Conservation (phyloP, 2,797 vertebrate genomes). For the Dromococcyx pavoninus region DNA sequence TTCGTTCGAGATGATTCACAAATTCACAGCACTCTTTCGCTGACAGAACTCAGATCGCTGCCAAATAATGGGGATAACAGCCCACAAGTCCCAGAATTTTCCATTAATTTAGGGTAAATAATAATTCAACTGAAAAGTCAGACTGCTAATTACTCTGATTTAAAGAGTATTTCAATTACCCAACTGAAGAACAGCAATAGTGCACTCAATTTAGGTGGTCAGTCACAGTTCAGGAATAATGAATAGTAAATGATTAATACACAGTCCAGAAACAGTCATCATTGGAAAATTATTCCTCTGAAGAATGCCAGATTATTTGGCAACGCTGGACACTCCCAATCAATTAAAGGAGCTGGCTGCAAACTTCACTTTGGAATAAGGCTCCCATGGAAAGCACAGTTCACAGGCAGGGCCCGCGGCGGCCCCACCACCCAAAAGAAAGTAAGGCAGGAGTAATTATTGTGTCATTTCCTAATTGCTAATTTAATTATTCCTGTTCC, state of each 20-base stretch:
- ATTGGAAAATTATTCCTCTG: background rate
- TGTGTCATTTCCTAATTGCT: background rate
- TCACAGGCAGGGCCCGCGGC: too few relatives aligned
- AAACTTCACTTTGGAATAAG: background rate
- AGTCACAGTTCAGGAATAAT: conserved; percentile 58
- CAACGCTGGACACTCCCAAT: background rate
- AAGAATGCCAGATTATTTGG: too few relatives aligned
- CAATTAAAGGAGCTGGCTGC: background rate
- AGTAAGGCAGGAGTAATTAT: background rate
- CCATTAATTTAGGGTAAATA: conserved; percentile 25
- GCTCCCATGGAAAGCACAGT: background rate
- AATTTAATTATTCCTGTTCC: background rate
- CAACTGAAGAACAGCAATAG: conserved; percentile 38
- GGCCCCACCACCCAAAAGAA: too few relatives aligned
- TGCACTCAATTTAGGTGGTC: conserved; percentile 49
- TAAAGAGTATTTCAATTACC: conserved; percentile 59
- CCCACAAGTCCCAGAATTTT: background rate
- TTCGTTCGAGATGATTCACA: background rate
- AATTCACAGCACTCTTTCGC: background rate
- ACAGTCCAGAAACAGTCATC: background rate
- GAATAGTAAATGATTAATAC: conserved; percentile 41
- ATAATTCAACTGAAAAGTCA: conserved; percentile 46
- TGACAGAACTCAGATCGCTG: background rate
- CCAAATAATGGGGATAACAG: background rate
- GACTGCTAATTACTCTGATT: conserved; percentile 56